phyloP scores from a whole-genome alignment of 2,113 vertebrate species.

The Triplophysa rosa region DNA sequence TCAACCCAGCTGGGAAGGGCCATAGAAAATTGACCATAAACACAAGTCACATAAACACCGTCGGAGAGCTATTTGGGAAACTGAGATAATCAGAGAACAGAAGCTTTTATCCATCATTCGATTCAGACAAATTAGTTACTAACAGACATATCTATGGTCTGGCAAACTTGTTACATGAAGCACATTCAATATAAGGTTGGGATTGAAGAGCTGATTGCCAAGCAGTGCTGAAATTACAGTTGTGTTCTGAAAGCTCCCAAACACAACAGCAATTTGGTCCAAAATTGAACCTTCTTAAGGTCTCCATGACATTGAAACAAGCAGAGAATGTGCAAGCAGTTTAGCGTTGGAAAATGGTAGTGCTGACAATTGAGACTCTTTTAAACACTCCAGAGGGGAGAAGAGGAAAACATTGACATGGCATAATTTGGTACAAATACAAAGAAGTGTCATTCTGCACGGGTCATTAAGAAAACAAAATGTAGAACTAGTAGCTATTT shows the following conservation, averaged over 20 bases:
- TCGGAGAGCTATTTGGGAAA: not conserved
- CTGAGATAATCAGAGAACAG: constrained; percentile 9
- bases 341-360: not conserved
- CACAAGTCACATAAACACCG: not conserved
- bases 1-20: constrained; percentile 13
- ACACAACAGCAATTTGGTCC: not conserved
- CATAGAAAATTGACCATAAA: constrained; percentile 18
- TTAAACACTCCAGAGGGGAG: not conserved
- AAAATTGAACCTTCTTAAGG: not conserved
- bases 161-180: not conserved
- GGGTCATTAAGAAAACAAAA: not conserved
- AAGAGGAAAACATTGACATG: not conserved
- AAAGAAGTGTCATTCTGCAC: not conserved
- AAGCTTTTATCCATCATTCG: not conserved
- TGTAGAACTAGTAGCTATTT: not conserved
- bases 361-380: not conserved
- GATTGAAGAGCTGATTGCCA: not conserved
- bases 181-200: not conserved
- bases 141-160: not conserved
- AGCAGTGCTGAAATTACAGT: not conserved
- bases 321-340: not conserved
- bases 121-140: not conserved
- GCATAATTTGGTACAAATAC: too few species aligned
- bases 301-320: not conserved
- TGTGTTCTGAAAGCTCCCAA: not conserved